These are phyloP conservation scores for Babyrousa celebensis DNA, from an alignment of 2,797 vertebrate genomes.

Conservation along the genomic window DNA sequence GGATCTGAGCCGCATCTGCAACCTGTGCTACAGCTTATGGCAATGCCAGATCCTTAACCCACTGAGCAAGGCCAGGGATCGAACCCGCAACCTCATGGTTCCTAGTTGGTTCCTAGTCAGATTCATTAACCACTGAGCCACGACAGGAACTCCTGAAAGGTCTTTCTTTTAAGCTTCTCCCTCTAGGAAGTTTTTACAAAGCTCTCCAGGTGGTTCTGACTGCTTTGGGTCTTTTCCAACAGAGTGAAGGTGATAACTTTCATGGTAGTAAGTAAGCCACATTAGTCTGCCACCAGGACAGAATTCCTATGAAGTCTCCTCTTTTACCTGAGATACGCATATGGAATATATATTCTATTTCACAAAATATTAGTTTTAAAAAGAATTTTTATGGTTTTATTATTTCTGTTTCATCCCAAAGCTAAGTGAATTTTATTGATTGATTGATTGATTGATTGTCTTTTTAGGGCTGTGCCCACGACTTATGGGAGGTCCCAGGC, in stretches of 20 bases:
- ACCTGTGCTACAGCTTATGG: too few relatives aligned
- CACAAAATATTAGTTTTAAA: not conserved
- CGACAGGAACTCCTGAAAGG: not conserved
- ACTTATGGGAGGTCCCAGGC: too few relatives aligned
- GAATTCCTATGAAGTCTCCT: slow-evolving; percentile 1
- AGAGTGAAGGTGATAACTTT: not conserved
- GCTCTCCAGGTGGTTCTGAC: not conserved
- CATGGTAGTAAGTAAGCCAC: not conserved
- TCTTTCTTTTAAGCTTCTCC: slow-evolving; percentile 6
- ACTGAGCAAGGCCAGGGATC: too few relatives aligned
- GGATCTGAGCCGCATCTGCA: too few relatives aligned
- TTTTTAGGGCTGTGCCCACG: too few relatives aligned
- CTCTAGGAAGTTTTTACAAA: not conserved
- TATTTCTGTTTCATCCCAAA: slow-evolving; percentile 59
- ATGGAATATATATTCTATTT: slow-evolving; percentile 44
- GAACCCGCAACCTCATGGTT: too few relatives aligned
- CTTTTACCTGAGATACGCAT: slow-evolving; percentile 39
- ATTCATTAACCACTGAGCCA: too few relatives aligned
- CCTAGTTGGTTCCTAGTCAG: too few relatives aligned
- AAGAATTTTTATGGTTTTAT: slow-evolving; percentile 29
- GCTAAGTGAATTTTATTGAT: slow-evolving; percentile 55
- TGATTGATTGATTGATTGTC: not conserved
- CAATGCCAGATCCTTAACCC: too few relatives aligned
- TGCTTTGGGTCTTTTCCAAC: not conserved
- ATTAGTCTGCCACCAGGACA: not conserved